Evolutionary conservation across 2,888 invertebrate genomes (phyloP), one percentile per base, ranked within the genome.

Genomic region (Drosophila parthenogenetica): DNA sequence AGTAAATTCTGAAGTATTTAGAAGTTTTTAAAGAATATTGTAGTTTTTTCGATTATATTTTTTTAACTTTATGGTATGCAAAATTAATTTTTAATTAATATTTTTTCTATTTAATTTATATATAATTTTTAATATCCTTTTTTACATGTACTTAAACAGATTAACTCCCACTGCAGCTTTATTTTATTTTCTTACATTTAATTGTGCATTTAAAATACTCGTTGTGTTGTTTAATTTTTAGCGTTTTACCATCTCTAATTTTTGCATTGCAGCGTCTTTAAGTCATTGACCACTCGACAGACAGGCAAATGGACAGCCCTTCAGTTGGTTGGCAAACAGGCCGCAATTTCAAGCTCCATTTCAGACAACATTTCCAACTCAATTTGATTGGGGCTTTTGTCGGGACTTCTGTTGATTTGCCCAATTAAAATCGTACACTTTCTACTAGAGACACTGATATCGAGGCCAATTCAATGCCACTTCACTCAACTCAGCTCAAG

Each of bases 261-360:
- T 45, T 19, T 29, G 5, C 48, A 37, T 13, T 55, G 63, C 43
- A 46, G 60, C 60, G 51, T 67, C 46, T 49, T 75, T 42, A 64
- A 78, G 75, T 73, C 69, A 57, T 73, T 63, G 53, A 42, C 55
- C 60, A 75, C 59, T 77, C 49, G 58, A 1, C 51, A 4, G 39
- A 22, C 58, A 60, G 54, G 42, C 57, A 50, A 54, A 72, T 55
- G 43, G 42, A 54, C 46, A 35, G 32, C 32, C 25, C 48, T 45
- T 37, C 40, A 32, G 73, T 49, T 53, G 53, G 53, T 57, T 35
- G 65, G n/a, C 54, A 54, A 61, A 61, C 59, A 63, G 54, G 42
- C 54, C 70, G 43, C 73, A 70, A 75, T 75, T 77, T 77, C 60
- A 58, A 63, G 71, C 66, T 76, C 73, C 60, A 76, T 70, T 76